phyloP scores from a whole-genome alignment of 2,888 invertebrate genomes.

The Halocaridina rubra region DNA sequence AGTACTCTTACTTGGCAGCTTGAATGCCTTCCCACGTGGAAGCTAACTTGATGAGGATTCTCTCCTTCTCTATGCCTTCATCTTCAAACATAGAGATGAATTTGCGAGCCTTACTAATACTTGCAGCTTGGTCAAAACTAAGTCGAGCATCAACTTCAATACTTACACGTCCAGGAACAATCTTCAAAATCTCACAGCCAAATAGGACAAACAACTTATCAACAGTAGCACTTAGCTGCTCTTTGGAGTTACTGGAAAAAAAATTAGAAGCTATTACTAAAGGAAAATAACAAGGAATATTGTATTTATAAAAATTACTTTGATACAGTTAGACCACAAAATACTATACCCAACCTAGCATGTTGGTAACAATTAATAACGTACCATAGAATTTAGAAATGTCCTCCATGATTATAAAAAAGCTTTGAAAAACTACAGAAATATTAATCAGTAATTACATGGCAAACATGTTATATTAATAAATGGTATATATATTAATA shows the following conservation, averaged over 20 bases:
- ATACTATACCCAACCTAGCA: not conserved
- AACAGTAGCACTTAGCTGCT: conserved; percentile 85
- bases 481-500: no score
- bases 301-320: no score
- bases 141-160: conserved; percentile 95
- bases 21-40: conserved; percentile 99
- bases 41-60: conserved; percentile 96
- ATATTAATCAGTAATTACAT: no score
- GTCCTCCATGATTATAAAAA: no score
- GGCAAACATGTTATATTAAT: no score
- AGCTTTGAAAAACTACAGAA: no score
- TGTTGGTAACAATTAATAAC: no score
- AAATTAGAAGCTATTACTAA: no score
- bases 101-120: conserved; percentile 85
- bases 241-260: conserved; percentile 75
- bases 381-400: no score
- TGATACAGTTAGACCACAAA: not conserved
- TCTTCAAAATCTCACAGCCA: conserved; percentile 96
- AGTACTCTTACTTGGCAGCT: conserved; percentile 91
- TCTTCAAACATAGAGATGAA: conserved; percentile 91
- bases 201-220: conserved; percentile 96
- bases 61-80: conserved; percentile 88
- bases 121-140: conserved; percentile 93
- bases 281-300: no score
- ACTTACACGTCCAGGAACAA: conserved; percentile 96